A percentile compares a stretch with the other conserved stretches of the same genome.
Evolutionary conservation across 2,888 invertebrate genomes (phyloP).

Genomic region (Epicampocera succincta): DNA sequence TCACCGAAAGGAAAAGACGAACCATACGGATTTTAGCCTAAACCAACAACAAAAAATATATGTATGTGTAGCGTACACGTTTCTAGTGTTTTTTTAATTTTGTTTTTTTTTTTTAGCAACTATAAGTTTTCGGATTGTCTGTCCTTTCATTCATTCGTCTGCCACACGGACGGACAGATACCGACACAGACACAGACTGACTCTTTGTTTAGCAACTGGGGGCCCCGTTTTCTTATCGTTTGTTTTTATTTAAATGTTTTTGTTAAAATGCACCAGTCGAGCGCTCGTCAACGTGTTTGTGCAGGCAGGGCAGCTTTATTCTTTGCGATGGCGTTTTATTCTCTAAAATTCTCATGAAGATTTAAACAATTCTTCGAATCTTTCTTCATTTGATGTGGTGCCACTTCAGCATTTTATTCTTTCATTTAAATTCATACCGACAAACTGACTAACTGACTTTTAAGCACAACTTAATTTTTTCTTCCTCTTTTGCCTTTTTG

Average conservation of each 20-base stretch:
- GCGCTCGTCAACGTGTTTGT: too few species aligned
- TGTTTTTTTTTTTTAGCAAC: too few species aligned
- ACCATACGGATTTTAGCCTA: constrained; percentile 12
- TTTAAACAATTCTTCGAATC: constrained; percentile 53
- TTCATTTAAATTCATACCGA: constrained; percentile 32
- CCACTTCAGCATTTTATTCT: neutral
- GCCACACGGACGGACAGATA: neutral
- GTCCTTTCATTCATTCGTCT: constrained; percentile 19
- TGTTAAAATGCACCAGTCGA: neutral
- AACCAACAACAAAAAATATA: neutral
- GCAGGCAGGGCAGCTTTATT: constrained; percentile 5
- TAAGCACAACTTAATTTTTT: constrained; percentile 38
- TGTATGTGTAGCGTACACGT: neutral
- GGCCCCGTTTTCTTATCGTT: constrained; percentile 13
- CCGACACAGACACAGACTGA: constrained; percentile 1
- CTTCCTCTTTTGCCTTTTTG: neutral
- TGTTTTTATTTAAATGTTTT: constrained; percentile 15
- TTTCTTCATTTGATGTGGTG: constrained; percentile 3
- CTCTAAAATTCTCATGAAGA: constrained; percentile 49
- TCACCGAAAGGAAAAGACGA: constrained; percentile 16
- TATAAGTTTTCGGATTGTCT: constrained; percentile 14
- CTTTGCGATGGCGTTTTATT: constrained; percentile 45
- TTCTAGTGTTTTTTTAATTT: constrained; percentile 12
- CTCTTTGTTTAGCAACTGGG: constrained; percentile 26
- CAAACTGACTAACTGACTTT: constrained; percentile 19